Evolutionary conservation across 2,888 invertebrate species (phyloP).

Genomic region (Andrena trimmerana): DNA sequence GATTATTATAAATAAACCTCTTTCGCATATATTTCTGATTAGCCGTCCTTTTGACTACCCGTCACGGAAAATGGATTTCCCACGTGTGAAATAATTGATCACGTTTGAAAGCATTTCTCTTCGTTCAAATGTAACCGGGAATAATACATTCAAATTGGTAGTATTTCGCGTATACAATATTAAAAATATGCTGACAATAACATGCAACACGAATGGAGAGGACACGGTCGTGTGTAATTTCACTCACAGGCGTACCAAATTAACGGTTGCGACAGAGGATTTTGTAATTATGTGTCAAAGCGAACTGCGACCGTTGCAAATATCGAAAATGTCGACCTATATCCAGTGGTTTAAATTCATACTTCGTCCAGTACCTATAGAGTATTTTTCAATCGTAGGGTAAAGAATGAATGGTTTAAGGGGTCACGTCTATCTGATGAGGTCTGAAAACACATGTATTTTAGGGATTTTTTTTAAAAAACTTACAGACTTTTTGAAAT

Average conservation of each 20-base stretch:
- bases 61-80: slow-evolving; percentile 50
- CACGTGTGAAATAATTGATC: slow-evolving; percentile 57
- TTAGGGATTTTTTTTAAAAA: too few species aligned
- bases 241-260: background rate
- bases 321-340: background rate
- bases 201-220: background rate
- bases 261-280: background rate
- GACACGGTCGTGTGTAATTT: background rate
- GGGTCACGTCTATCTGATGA: too few species aligned
- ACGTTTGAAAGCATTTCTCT: slow-evolving; percentile 48
- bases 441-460: too few species aligned
- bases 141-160: slow-evolving; percentile 36
- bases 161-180: slow-evolving; percentile 24
- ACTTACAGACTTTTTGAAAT: too few species aligned
- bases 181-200: slow-evolving; percentile 32
- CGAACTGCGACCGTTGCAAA: background rate
- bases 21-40: slow-evolving; percentile 37
- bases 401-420: too few species aligned
- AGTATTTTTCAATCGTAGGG: too few species aligned
- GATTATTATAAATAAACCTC: slow-evolving; percentile 51
- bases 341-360: background rate
- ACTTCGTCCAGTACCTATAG: background rate
- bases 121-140: slow-evolving; percentile 21
- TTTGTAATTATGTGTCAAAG: background rate
- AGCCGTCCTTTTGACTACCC: slow-evolving; percentile 39